Evolutionary conservation across 2,797 vertebrate species (phyloP), one percentile per base, ranked within the genome.

Genomic region (Labroides dimidiatus): DNA sequence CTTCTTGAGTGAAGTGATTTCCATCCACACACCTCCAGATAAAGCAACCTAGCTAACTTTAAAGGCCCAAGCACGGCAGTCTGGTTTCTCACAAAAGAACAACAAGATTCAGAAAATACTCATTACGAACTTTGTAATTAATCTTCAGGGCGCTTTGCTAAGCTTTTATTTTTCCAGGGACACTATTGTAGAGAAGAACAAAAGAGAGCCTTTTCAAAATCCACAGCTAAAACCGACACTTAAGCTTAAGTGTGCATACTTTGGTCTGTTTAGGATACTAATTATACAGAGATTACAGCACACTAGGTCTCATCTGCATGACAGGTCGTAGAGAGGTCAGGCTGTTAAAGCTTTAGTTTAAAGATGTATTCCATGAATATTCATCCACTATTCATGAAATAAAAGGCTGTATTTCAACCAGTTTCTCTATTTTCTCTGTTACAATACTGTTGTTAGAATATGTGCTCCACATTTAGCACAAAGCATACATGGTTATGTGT

Each of bases 241-340:
- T 19, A n/a, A 30, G 54, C 15, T 72, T 14, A 58, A 52, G 58
- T 52, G 13, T 36, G 16, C 49, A 65, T 42, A 50, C 14, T 36
- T 60, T 8, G 64, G 39, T 16, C 42, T 50, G 43, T 61, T 73
- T 50, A 43, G 60, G 24, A 39, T n/a, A 14, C n/a, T 48, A 10
- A 48, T 33, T 17, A 10, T 59, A 43, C 61, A 11, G 10, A 19
- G 44, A 50, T 45, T 52, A 24, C 61, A 49, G 12, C 42, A 21
- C 20, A 21, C 11, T 21, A 12, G 13, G 36, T 15, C 36, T 60
- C 27, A 69, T 55, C 37, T 59, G 48, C 15, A 17, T 44, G 7
- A 42, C 37, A 17, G 42, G 44, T 2, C n/a, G 4, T 21, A 19
- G 3, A n/a, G 11, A 23, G 27, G 23, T 70, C 43, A 30, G 27